These are phyloP conservation scores for Listronotus bonariensis DNA, from an alignment of 1,140 invertebrate genomes.

Conservation along the genomic window DNA sequence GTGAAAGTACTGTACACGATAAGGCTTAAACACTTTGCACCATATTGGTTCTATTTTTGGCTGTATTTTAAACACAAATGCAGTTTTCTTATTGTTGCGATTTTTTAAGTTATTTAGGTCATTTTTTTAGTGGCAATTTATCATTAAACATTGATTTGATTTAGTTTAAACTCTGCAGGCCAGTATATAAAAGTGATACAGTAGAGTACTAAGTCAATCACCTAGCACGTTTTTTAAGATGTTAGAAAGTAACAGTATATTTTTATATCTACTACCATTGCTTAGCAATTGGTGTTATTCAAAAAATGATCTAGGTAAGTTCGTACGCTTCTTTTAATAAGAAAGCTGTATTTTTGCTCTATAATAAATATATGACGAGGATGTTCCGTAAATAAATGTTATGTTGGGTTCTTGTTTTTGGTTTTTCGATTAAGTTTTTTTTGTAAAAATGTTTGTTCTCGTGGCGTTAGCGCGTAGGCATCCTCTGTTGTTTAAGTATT, in stretches of 20 bases:
- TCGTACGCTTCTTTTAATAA: constrained; percentile 18
- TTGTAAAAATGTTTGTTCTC: constrained; percentile 43
- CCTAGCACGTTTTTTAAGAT: no score
- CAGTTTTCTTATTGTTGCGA: constrained; percentile 12
- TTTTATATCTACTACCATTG: no score
- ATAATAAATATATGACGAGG: constrained; percentile 44
- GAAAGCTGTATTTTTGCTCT: constrained; percentile 21
- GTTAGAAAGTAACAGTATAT: no score
- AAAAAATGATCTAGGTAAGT: constrained; percentile 13
- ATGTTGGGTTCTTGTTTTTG: constrained; percentile 42
- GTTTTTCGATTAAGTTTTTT: constrained; percentile 32
- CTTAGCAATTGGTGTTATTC: no score
- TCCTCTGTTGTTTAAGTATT: constrained; percentile 54
- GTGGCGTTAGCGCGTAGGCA: constrained; percentile 52
- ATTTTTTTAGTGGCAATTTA: no score
- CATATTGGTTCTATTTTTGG: constrained; percentile 39
- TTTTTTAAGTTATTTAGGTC: constrained; percentile 1
- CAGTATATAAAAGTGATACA: no score
- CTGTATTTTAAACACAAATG: constrained; percentile 24
- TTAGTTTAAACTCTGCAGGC: no score
- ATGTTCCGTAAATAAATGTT: constrained; percentile 48
- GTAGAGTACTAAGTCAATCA: no score
- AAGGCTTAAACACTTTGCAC: constrained; percentile 14
- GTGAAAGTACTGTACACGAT: background rate
- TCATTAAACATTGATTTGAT: no score